Conservation (phyloP, 2,888 invertebrate genomes). For the Yponomeuta malinellus region DNA sequence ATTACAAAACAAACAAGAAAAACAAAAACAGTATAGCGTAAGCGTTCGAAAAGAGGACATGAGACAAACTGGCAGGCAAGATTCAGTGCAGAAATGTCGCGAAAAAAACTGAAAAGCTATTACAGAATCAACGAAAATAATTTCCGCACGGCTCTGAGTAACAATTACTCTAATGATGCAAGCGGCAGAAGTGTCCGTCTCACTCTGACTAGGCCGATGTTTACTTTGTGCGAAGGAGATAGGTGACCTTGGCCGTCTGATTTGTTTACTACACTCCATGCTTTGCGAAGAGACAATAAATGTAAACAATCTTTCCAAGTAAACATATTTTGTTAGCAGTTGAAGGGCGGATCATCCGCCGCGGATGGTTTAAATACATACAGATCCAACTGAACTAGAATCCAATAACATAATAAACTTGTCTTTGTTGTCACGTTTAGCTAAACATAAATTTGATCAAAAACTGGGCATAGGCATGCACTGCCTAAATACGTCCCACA, state of each 20-base stretch:
- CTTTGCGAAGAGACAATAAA: not conserved
- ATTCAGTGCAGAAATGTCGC: not conserved
- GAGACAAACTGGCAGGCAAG: constrained; percentile 1
- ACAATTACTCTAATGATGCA: not conserved
- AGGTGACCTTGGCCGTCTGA: not conserved
- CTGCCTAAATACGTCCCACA: too few species aligned
- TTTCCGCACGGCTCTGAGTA: constrained; percentile 1
- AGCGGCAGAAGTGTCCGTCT: not conserved
- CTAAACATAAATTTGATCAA: too few species aligned
- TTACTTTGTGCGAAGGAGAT: not conserved
- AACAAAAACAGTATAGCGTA: not conserved
- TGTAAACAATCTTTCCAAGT: not conserved
- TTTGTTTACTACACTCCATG: not conserved
- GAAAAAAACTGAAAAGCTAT: constrained; percentile 9
- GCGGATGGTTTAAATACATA: too few species aligned
- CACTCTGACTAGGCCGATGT: not conserved
- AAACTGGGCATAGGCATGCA: too few species aligned
- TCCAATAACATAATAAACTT: too few species aligned
- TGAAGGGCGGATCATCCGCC: not conserved
- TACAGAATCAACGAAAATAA: constrained; percentile 25
- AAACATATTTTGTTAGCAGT: not conserved
- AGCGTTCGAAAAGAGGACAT: not conserved
- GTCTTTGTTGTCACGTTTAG: too few species aligned
- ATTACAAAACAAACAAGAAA: not conserved
- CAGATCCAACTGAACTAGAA: too few species aligned